phyloP scores from a whole-genome alignment of 2,113 vertebrate genomes.

The Oreochromis tanganicae region DNA sequence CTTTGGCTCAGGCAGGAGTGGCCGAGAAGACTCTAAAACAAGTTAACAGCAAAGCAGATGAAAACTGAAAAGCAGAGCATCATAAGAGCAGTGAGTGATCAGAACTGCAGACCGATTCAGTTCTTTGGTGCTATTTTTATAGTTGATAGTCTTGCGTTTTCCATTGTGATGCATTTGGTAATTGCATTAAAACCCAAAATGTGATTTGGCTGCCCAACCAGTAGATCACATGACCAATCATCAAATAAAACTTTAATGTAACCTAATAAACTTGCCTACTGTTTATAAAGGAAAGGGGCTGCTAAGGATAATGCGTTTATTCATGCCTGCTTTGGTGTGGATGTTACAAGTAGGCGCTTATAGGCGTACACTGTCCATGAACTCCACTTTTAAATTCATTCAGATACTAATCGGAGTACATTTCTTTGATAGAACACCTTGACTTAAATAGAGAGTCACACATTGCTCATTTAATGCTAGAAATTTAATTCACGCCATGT shows the following conservation, averaged over 20 bases:
- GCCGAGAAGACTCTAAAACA: background rate
- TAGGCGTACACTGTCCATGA: background rate
- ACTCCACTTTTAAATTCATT: background rate
- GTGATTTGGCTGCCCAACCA: background rate
- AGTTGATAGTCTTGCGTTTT: background rate
- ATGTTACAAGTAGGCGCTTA: background rate
- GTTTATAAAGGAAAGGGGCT: background rate
- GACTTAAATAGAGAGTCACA: background rate
- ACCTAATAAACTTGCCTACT: background rate
- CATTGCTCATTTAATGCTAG: background rate
- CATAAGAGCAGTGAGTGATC: background rate
- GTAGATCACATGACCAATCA: background rate
- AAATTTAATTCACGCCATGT: background rate
- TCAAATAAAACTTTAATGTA: background rate
- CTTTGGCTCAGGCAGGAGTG: background rate
- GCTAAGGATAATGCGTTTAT: background rate
- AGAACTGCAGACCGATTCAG: background rate
- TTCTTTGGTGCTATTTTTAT: background rate
- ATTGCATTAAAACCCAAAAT: slow-evolving; percentile 9
- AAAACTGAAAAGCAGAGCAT: background rate
- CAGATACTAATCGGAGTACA: background rate
- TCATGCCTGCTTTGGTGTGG: background rate
- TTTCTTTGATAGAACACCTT: background rate
- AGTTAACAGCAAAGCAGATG: background rate
- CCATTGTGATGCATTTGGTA: background rate